These are phyloP conservation scores for Sturnus vulgaris DNA, from an alignment of 2,113 vertebrate genomes.

Conservation along the genomic window DNA sequence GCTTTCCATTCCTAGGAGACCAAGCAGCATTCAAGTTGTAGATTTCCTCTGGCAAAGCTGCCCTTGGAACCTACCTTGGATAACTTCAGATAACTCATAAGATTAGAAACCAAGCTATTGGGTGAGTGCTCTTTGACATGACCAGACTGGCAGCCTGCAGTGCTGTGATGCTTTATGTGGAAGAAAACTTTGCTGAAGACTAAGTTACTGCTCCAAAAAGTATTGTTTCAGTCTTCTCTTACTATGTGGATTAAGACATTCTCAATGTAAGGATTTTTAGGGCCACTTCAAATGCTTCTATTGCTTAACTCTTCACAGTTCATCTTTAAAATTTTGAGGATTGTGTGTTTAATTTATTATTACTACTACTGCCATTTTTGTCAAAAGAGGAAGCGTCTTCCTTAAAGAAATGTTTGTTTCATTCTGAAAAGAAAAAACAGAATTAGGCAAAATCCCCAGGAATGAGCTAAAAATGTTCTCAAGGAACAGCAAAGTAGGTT, in stretches of 20 bases:
- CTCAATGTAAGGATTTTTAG: neutral
- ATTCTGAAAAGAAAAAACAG: neutral
- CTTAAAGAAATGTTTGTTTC: neutral
- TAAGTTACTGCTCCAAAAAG: neutral
- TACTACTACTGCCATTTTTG: neutral
- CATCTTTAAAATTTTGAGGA: neutral
- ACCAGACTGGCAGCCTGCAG: neutral
- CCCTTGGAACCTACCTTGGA: neutral
- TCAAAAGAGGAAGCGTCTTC: neutral
- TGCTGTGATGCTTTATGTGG: neutral
- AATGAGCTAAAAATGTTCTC: slow-evolving; percentile 46
- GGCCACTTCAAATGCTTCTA: neutral
- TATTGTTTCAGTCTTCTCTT: neutral
- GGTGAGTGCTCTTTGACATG: neutral
- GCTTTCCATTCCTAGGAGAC: neutral
- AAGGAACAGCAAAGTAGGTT: slow-evolving; percentile 25
- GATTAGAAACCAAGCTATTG: neutral
- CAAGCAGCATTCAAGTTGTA: neutral
- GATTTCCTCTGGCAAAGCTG: neutral
- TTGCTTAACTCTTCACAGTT: neutral
- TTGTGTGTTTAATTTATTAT: neutral
- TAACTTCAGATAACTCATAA: neutral
- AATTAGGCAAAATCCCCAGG: slow-evolving; percentile 43
- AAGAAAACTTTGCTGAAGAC: neutral
- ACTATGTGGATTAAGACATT: neutral